A percentile compares a stretch with the other conserved stretches of the same genome.
These are phyloP conservation scores for Umimayanthus chanpuru DNA, from an alignment of 92 coral and sea anemone genomes.

Conservation along the genomic window DNA sequence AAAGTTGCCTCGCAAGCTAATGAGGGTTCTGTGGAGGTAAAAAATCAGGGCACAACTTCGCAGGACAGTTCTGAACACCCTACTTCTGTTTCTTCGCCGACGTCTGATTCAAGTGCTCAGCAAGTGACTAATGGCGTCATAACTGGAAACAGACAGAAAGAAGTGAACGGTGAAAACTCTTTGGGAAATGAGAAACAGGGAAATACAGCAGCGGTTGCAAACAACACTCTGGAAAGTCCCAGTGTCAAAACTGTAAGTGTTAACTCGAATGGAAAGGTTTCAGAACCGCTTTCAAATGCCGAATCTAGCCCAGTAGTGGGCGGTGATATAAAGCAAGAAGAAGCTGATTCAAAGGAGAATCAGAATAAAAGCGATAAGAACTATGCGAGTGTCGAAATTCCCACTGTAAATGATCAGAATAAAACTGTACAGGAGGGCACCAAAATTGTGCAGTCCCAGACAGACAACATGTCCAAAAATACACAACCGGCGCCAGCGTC, in stretches of 20 bases:
- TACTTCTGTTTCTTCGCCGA: neutral
- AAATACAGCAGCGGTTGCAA: neutral
- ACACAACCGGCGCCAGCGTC: neutral
- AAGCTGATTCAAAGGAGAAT: slow-evolving; percentile 50
- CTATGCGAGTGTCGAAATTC: neutral
- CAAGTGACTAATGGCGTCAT: neutral
- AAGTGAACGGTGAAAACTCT: neutral
- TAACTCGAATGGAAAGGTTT: neutral
- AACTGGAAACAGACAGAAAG: slow-evolving; percentile 16
- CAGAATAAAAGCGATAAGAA: neutral
- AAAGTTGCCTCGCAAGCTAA: slow-evolving; percentile 65
- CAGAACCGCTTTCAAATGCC: slow-evolving; percentile 4
- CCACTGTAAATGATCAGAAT: slow-evolving; percentile 1
- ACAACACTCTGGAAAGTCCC: neutral
- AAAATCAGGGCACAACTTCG: slow-evolving; percentile 1
- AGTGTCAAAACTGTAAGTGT: neutral
- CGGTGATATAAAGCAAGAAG: slow-evolving; percentile 13
- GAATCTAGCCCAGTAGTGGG: neutral
- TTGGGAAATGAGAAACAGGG: slow-evolving; percentile 26
- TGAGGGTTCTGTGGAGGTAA: slow-evolving; percentile 34
- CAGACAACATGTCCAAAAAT: neutral
- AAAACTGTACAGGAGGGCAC: slow-evolving; percentile 16
- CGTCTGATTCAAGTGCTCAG: slow-evolving; percentile 5
- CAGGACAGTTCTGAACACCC: slow-evolving; percentile 6
- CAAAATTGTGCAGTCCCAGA: neutral